A percentile compares a stretch with the other conserved stretches of the same genome.
These are phyloP conservation scores for Xiphorhynchus erythropygius DNA, from an alignment of 2,797 vertebrate species.

Conservation along the genomic window DNA sequence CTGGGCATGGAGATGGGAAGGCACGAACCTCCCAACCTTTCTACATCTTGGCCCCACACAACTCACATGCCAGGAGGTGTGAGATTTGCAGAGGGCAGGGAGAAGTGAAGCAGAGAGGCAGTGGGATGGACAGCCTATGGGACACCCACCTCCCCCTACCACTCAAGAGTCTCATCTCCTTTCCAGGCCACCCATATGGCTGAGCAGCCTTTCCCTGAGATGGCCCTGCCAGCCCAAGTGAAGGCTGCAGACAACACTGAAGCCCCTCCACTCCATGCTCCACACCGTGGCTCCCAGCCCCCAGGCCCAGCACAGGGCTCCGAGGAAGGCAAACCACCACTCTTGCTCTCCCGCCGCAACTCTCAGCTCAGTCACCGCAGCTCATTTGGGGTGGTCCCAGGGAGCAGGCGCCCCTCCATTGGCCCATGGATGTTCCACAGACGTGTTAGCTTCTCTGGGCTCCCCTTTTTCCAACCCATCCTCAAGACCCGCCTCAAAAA, in stretches of 20 bases:
- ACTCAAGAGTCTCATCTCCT: neutral
- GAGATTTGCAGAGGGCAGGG: neutral
- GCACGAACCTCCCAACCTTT: neutral
- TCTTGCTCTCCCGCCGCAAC: conserved; percentile 58
- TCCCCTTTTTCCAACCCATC: conserved; percentile 65
- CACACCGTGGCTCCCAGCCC: neutral
- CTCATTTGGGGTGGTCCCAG: conserved; percentile 36
- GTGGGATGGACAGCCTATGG: neutral
- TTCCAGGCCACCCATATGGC: neutral
- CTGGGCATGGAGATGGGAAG: neutral
- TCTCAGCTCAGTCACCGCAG: conserved; percentile 72
- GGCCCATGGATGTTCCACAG: conserved; percentile 67
- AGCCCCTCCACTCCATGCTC: neutral
- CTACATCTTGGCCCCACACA: neutral
- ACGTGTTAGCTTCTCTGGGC: conserved; percentile 74
- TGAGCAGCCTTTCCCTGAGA: neutral
- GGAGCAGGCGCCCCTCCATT: conserved; percentile 69
- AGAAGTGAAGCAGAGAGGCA: neutral
- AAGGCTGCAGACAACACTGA: neutral
- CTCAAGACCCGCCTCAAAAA: conserved; percentile 58
- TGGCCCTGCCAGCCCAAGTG: neutral
- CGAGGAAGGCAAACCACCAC: neutral
- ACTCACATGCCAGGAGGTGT: rapidly evolving
- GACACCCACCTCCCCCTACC: neutral
- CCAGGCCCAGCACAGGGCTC: neutral